Conservation (phyloP, 1,140 invertebrate genomes). For the Dendroctonus valens region DNA sequence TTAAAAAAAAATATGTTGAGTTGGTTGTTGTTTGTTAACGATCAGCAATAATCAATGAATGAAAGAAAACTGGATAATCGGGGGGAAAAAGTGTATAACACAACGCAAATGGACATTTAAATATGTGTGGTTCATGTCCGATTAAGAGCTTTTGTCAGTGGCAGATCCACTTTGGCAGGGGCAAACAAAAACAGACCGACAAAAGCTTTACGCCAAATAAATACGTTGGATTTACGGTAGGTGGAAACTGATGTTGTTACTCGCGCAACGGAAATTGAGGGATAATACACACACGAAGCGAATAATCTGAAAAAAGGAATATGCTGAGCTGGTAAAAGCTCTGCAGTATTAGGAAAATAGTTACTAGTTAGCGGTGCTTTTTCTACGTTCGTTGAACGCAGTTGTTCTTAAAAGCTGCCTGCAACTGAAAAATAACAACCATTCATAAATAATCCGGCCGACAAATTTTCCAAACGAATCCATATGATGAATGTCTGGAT, state of each 20-base stretch:
- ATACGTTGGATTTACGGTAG: conserved; percentile 17
- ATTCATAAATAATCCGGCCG: no score
- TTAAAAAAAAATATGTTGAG: no score
- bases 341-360: no score
- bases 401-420: no score
- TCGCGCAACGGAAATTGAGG: conserved; percentile 8
- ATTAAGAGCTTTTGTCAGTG: conserved; percentile 16
- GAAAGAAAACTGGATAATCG: neutral
- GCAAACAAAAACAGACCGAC: conserved; percentile 12
- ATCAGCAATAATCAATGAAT: neutral
- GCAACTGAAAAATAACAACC: no score
- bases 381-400: no score
- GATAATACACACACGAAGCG: conserved; percentile 4
- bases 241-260: conserved; percentile 8
- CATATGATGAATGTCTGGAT: no score
- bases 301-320: conserved; percentile 6
- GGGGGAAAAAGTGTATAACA: neutral
- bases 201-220: conserved; percentile 20
- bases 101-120: conserved; percentile 9
- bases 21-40: no score
- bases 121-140: conserved; percentile 9
- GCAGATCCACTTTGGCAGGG: conserved; percentile 3
- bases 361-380: no score
- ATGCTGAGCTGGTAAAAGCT: no score
- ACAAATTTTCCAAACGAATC: no score